A percentile compares a stretch with the other conserved stretches of the same genome.
These are phyloP conservation scores for Dasypogon diadema DNA, from an alignment of 2,888 invertebrate genomes.

Conservation along the genomic window DNA sequence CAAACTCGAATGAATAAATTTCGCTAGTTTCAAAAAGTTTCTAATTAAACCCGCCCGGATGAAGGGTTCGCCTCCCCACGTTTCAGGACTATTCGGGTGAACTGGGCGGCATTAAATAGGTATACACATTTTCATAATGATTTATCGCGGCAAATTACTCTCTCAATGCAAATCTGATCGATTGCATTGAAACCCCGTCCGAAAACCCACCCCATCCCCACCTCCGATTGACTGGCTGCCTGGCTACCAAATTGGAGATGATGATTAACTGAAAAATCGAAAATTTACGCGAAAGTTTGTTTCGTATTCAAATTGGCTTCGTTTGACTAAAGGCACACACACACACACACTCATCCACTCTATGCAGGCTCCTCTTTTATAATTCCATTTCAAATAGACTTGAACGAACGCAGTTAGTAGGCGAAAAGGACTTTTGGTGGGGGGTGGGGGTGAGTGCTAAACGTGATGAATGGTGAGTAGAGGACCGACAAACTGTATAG, in stretches of 20 bases:
- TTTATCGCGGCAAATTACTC: constrained; percentile 34
- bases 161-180: constrained; percentile 39
- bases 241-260: constrained; percentile 38
- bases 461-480: constrained; percentile 10
- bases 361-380: background rate
- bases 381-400: constrained; percentile 26
- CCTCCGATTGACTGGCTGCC: no score
- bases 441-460: background rate
- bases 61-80: background rate
- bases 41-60: constrained; percentile 23
- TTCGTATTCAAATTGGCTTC: constrained; percentile 39
- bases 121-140: constrained; percentile 39
- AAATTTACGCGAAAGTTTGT: constrained; percentile 30
- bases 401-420: constrained; percentile 27
- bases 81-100: background rate
- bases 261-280: constrained; percentile 44
- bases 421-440: background rate
- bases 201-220: no score
- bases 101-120: constrained; percentile 29
- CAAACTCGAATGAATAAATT: constrained; percentile 20
- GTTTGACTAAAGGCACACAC: constrained; percentile 39
- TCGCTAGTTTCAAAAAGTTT: constrained; percentile 32
- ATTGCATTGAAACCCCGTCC: background rate
- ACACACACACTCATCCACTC: background rate
- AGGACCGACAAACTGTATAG: constrained; percentile 2